Base-by-base conservation (phyloP, 2,113 vertebrate species). In the Romanogobio albipinnatus region DNA sequence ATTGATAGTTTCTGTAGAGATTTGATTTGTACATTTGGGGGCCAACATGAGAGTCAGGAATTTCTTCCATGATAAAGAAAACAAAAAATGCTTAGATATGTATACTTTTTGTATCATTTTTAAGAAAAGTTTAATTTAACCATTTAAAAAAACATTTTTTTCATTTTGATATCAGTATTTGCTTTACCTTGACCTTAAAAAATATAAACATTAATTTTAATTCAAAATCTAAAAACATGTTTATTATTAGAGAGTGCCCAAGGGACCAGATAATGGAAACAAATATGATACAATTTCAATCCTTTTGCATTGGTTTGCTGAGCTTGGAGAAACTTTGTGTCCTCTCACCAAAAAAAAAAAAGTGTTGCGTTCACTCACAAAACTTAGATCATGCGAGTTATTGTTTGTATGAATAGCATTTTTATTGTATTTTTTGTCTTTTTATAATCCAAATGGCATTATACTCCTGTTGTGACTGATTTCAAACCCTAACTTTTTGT, bases 401-500 rank as follows among this genome's bases (percentile, higher is more conserved):
- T n/a, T 71, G 9, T 43, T 22, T 71, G 9, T 43, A n/a, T 73
- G 2, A 14, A 10, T 45, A 39, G 8, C 3, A 5, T 70, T 4
- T 24, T 47, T 47, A 15, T 15, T 73, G 43, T 24, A 24, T 6
- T 68, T 68, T 9, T 36, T 39, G 15, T 1, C 7, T 36, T 49
- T 75, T 75, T 75, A 51, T 76, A 53, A n/a, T 56, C 13, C 11
- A 76, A 17, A 36, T 8, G 4, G 1, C 17, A 39, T 53, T 33
- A 17, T 2, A 76, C 47, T 10, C 14, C 1, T 29, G 15, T 68
- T 81, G 79, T 53, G 24, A 47, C 17, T 61, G 19, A 39, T 24
- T 64, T 49, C 15, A 19, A 26, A 10, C 11, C 15, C 33, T 80
- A 86, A 64, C 85, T 89, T 22, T 56, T 84, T 8, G 66, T 76